Base-by-base conservation (phyloP, 92 coral and sea anemone species). In the Porites cylindrica region DNA sequence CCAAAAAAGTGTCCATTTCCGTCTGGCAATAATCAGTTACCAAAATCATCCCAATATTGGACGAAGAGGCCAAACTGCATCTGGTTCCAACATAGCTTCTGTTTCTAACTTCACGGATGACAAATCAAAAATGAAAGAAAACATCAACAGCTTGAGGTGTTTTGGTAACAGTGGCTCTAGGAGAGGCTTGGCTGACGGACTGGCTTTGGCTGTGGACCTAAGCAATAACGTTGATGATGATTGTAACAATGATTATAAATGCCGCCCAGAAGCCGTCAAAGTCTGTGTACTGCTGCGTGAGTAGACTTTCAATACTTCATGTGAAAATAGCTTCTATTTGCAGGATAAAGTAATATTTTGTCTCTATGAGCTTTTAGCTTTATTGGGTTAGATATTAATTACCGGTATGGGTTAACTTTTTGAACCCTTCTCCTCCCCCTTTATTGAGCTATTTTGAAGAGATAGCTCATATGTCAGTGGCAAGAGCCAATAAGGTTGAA, bases 271-370 rank as follows among this genome's bases (percentile, higher is more conserved):
- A 29, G 77, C 85, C 23, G 10, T 82, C 58, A 82, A 58, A 82
- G 53, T 82, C 51, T 82, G 85, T 10, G 54, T 82, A 82, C 68
- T 82, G 59, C 66, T 82, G 58, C 85, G 85, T 82, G 62, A 82
- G 85, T 82, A 1, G 43, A 3, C 51, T 64, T 6, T 64, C 24
- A 65, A 65, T 26, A 26, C 29, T 26, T 26, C 29, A 26, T 26
- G 29, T 26, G 29, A 26, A 26, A 26, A 26, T 26, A 26, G 29
- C 29, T 26, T 26, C 29, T 26, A 26, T 26, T 26, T 26, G 29
- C 29, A 26, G 29, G 29, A 26, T 26, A 26, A 26, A 26, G 29
- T 26, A 26, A 1, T 26, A 26, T 26, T 26, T 26, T 26, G 29
- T 26, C 29, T 26, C 29, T 26, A 26, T 26, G 29, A 26, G 1